Evolutionary conservation across 2,888 invertebrate genomes (phyloP), one percentile per base, ranked within the genome.

Genomic region (Mystacides longicornis): DNA sequence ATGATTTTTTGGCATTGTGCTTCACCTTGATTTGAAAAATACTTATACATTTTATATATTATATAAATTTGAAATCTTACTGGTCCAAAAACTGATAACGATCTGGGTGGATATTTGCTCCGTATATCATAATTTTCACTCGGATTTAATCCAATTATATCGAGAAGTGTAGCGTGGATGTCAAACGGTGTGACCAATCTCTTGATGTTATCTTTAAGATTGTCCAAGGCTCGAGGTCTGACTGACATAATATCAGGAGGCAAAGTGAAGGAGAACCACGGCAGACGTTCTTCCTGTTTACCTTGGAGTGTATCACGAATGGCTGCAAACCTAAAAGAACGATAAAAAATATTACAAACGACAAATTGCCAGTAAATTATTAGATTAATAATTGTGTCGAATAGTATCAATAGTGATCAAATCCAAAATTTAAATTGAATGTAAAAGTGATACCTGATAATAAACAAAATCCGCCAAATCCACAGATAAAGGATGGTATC

Each of bases 211-310:
- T 67, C 71, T 31, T 78, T 67, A 61, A 88, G 78, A 63, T 85
- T 85, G 18, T 58, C 55, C 4, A 52, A 22, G 14, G 81, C 81
- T 14, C 71, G 66, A 0, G 85, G 83, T 63, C 86, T 80, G 5
- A 73, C 69, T 9, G 72, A 71, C 59, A 79, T 77, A 61, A 94
- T 83, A 68, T 80, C 81, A 0, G 80, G 71, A 0, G 95, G 94
- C 64, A 94, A 81, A 0, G 82, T 73, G 52, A 94, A 81, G 0
- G 86, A 84, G 69, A 95, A 89, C 64, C 93, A 87, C 0, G 96
- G 96, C 56, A 95, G 68, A 1, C 96, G 80, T 67, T 96, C 95
- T 65, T 96, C 96, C 55, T 90, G 82, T 69, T 93, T 93, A 0
- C 95, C 96, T 69, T 95, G 94, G 4, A 91, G 75, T 0, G 93